Evolutionary conservation across 1,140 invertebrate species (phyloP), one percentile per base, ranked within the genome.

Genomic region (Lepidurus arcticus): DNA sequence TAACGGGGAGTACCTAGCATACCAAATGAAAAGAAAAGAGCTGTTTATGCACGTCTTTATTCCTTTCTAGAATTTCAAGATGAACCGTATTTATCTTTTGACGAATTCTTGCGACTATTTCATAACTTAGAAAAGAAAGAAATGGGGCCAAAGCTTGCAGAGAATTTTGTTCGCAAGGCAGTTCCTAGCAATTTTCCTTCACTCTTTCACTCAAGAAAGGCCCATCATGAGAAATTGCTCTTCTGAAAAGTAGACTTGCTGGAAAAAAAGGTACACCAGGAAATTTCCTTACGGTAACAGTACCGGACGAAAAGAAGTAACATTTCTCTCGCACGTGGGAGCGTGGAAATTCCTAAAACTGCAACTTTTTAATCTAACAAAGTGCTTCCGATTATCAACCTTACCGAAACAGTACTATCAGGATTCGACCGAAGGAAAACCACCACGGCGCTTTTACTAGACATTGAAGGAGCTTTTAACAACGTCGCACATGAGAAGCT

Each of bases 281-380:
- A 65, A 65, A 65, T 65, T 65, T 21, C 21, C 21, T 65, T 9
- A 16, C n/a, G 34, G n/a, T n/a, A n/a, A n/a, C n/a, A n/a, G 34
- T 34, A 65, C 53, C n/a, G 21, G 21, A 21, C 2, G n/a, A 13
- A 21, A 47, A 65, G 53, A 65, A 65, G 53, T n/a, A 65, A 65
- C 9, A 34, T 34, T 34, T 34, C 34, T 65, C n/a, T 65, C 13
- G 53, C 53, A 16, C 53, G 53, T 65, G 53, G 53, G 34, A 65
- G 21, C 53, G 13, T 65, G 53, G 21, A 65, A 65, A 65, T 13
- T 65, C 53, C 13, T 16, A 65, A 6, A 65, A 21, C n/a, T 21
- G 53, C 53, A 65, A 65, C 53, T 65, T 65, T 65, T 65, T 65
- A 65, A 65, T 65, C 53, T 7, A 65, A 21, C 53, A n/a, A n/a